Base-by-base conservation (phyloP, 1,140 invertebrate species). In the Halesus radiatus region DNA sequence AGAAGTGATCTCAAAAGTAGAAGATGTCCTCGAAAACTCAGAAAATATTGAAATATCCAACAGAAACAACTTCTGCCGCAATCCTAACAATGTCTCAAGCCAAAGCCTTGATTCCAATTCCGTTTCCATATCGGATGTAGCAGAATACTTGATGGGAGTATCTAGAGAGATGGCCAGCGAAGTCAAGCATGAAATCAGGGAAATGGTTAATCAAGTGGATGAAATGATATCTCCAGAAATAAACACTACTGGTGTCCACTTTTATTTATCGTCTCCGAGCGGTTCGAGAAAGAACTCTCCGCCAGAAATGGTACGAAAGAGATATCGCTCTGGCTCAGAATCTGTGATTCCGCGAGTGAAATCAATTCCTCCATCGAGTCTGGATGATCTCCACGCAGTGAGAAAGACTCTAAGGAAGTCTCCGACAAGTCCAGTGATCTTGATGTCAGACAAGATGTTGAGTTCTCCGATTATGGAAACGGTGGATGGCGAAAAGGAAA, bases 151-250 rank as follows among this genome's bases (percentile, higher is more conserved):
- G 10, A 94, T 94, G 90, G 94, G 94, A 83, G 92, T 94, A 83
- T 94, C 94, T 0, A 93, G 92, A 84, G 94, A 94, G 85, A 94
- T 95, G 92, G 94, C 94, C 16, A 94, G 93, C 78, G 94, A 95
- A 87, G 92, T 95, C 10, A 95, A 94, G 85, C 92, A 93, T 16
- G 94, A 95, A 85, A 94, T 95, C 73, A 89, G 93, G 62, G 93
- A 94, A 85, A 91, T 91, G 86, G 90, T 95, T 16, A 94, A 91
- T 84, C 92, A 92, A 32, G 94, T 95, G 0, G 94, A 95, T 83
- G 93, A 93, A 83, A 91, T 94, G 85, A 92, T 93, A 20, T 92
- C 91, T 23, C 92, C 92, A 0, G 91, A 92, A 54, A 64, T 84
- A 3, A 81, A 54, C 68, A n/a, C 58, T 20, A 52, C 76, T 1